A percentile compares a stretch with the other conserved stretches of the same genome.
Conservation (phyloP, 1,140 invertebrate genomes). For the Drosophila trapezifrons region DNA sequence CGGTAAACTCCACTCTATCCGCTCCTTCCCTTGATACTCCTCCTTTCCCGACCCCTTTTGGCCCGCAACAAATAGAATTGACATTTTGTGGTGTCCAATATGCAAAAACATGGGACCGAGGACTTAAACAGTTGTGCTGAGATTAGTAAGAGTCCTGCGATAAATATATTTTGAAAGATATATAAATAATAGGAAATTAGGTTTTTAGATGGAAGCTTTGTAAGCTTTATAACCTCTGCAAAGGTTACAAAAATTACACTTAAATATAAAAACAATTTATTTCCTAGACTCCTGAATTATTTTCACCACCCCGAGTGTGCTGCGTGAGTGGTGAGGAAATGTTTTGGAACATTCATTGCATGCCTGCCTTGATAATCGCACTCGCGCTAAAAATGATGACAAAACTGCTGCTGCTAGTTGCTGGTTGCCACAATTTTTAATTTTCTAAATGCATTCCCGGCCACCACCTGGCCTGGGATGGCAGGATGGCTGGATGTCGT, state of each 20-base stretch:
- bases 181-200: no score
- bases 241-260: background rate
- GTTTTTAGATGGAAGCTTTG: no score
- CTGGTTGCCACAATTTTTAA: constrained; percentile 72
- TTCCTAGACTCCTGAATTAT: background rate
- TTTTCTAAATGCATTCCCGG: constrained; percentile 80
- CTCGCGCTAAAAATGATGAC: constrained; percentile 77
- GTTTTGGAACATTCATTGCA: constrained; percentile 72
- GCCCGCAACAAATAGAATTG: constrained; percentile 71
- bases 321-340: constrained; percentile 64
- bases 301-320: constrained; percentile 18
- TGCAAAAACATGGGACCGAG: constrained; percentile 45
- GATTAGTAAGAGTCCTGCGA: background rate
- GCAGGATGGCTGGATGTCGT: constrained; percentile 8
- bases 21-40: background rate
- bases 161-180: no score
- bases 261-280: background rate
- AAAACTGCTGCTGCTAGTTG: constrained; percentile 80
- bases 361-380: constrained; percentile 69
- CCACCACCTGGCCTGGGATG: no score
- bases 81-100: constrained; percentile 73
- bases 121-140: constrained; percentile 27
- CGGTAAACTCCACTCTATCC: constrained; percentile 12
- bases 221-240: no score
- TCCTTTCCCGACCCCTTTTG: background rate